These are phyloP conservation scores for Catalaphyllia jardinei DNA, from an alignment of 64 coral and sea anemone genomes.

Conservation along the genomic window DNA sequence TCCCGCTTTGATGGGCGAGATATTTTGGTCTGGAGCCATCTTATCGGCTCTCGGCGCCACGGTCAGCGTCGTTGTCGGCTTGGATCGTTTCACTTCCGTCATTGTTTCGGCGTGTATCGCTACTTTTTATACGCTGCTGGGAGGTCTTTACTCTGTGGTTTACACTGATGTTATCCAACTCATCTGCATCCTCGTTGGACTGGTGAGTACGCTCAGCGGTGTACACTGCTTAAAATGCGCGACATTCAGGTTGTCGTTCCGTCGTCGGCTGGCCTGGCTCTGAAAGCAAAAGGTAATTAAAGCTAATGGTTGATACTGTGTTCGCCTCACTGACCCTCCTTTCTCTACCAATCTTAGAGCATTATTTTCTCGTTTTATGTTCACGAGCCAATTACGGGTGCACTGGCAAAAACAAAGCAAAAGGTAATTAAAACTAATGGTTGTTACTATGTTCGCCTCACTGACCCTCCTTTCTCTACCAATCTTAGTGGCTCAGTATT, in stretches of 20 bases:
- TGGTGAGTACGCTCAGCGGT: slow-evolving; percentile 48
- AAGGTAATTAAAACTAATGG: too few relatives aligned
- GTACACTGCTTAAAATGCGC: background rate
- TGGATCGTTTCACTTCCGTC: slow-evolving; percentile 59
- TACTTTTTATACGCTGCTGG: slow-evolving; percentile 73
- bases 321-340: background rate
- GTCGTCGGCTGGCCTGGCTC: too few relatives aligned
- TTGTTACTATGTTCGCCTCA: too few relatives aligned
- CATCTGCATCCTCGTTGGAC: slow-evolving; percentile 68
- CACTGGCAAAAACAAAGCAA: too few relatives aligned
- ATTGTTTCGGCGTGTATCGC: slow-evolving; percentile 74
- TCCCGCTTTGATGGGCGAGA: slow-evolving; percentile 55
- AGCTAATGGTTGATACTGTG: too few relatives aligned
- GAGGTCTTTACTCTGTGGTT: slow-evolving; percentile 73
- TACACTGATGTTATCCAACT: slow-evolving; percentile 85
- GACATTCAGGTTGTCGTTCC: too few relatives aligned
- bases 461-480: background rate
- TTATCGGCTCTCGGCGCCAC: slow-evolving; percentile 84
- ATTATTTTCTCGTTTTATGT: too few relatives aligned
- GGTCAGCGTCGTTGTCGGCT: slow-evolving; percentile 71
- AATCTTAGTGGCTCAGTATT: slow-evolving; percentile 58
- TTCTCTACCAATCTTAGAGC: background rate
- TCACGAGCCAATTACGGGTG: too few relatives aligned
- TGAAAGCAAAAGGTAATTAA: background rate
- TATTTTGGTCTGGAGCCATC: slow-evolving; percentile 77